Conservation (phyloP, 2,797 vertebrate genomes). For the Sebastes trivittatus region DNA sequence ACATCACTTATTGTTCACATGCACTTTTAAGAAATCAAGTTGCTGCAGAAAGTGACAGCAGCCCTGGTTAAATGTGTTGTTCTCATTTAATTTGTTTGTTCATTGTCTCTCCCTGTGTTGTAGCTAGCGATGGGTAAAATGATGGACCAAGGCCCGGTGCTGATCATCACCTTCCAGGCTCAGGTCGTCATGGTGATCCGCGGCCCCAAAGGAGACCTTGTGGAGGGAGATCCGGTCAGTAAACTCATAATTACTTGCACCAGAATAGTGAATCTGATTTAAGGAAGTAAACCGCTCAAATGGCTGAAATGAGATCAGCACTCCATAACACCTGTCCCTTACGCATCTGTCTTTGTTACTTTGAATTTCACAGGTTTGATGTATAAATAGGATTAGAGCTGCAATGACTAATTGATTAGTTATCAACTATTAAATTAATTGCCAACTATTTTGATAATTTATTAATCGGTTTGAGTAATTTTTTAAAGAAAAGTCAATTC, state of each 20-base stretch:
- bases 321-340: neutral
- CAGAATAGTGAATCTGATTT: slow-evolving; percentile 12
- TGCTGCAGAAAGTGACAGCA: neutral
- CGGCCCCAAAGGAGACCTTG: slow-evolving; percentile 88
- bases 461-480: no score
- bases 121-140: slow-evolving; percentile 96
- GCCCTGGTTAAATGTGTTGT: neutral
- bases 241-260: neutral
- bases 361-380: neutral
- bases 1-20: neutral
- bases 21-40: neutral
- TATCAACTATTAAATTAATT: no score
- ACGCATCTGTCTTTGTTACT: neutral
- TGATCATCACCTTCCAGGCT: slow-evolving; percentile 96
- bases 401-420: no score
- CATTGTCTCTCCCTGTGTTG: neutral
- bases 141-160: slow-evolving; percentile 95
- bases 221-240: slow-evolving; percentile 93
- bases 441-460: no score
- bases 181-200: slow-evolving; percentile 93
- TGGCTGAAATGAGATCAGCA: slow-evolving; percentile 23
- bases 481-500: no score
- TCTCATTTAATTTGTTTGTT: neutral
- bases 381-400: neutral
- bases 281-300: slow-evolving; percentile 29